Evolutionary conservation across 2,113 vertebrate genomes (phyloP).

Genomic region (Dasyprocta punctata): DNA sequence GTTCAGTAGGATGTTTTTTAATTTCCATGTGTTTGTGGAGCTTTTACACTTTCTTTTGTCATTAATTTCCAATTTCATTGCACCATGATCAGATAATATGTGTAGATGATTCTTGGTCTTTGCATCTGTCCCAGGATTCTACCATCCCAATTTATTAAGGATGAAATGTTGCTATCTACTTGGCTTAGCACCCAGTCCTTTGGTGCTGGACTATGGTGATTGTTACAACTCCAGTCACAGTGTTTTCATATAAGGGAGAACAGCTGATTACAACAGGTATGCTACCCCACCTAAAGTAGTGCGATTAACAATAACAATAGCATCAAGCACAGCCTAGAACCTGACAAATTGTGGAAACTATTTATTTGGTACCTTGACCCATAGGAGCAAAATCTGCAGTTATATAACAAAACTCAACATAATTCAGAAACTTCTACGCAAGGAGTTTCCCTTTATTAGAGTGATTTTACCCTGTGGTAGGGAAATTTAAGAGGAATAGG

Average conservation of each 20-base stretch:
- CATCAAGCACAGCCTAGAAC: background rate
- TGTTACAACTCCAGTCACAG: background rate
- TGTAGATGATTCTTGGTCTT: background rate
- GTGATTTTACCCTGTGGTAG: background rate
- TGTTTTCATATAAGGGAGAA: background rate
- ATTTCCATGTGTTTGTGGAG: too few relatives aligned
- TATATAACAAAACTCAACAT: background rate
- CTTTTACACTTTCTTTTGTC: too few relatives aligned
- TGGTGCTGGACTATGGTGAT: background rate
- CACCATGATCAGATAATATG: too few relatives aligned
- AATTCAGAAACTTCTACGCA: background rate
- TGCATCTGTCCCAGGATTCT: background rate
- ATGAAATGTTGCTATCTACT: background rate
- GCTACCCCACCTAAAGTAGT: background rate
- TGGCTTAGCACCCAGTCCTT: background rate
- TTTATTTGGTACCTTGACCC: background rate
- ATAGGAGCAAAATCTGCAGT: background rate
- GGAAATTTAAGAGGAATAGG: background rate
- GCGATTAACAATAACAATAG: background rate
- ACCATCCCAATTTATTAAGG: background rate
- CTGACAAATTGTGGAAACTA: background rate
- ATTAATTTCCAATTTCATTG: too few relatives aligned
- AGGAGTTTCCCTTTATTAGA: background rate
- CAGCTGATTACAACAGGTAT: background rate
- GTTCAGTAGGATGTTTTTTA: too few relatives aligned